A percentile compares a stretch with the other conserved stretches of the same genome.
phyloP scores from a whole-genome alignment of 2,888 invertebrate species.

The Meliscaeva auricollis region DNA sequence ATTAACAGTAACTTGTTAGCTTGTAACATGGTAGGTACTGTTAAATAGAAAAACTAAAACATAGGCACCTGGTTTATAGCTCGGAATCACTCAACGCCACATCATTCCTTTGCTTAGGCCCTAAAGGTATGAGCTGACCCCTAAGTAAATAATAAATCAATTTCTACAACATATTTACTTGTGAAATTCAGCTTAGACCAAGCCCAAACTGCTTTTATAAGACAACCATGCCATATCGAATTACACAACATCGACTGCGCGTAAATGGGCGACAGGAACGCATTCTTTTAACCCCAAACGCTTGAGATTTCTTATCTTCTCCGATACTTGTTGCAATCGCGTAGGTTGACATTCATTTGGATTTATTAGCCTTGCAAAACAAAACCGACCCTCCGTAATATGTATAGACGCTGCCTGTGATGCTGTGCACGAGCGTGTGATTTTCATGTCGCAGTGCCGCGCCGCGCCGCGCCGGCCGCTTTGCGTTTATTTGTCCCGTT shows the following conservation, averaged over 20 bases:
- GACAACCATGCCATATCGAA: constrained; percentile 58
- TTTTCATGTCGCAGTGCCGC: constrained; percentile 6
- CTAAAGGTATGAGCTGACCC: too few species aligned
- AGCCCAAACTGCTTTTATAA: background rate
- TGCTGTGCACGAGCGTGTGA: constrained; percentile 33
- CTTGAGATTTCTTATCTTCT: constrained; percentile 69
- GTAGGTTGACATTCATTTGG: constrained; percentile 76
- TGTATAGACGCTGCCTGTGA: background rate
- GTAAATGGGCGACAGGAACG: constrained; percentile 70
- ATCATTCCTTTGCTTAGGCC: too few species aligned
- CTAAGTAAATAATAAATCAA: background rate
- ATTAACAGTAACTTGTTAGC: too few species aligned
- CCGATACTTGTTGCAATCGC: constrained; percentile 75
- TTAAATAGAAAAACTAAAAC: too few species aligned
- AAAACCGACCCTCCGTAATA: constrained; percentile 12
- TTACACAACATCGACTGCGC: constrained; percentile 63
- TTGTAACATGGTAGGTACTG: too few species aligned
- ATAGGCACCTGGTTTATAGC: too few species aligned
- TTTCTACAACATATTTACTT: background rate
- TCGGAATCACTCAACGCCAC: too few species aligned
- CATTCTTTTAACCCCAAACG: constrained; percentile 60
- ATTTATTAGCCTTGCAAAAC: constrained; percentile 74
- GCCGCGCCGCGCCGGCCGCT: constrained; percentile 7
- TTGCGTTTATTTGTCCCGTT: constrained; percentile 70
- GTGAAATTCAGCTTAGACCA: constrained; percentile 6